Evolutionary conservation across 1,140 invertebrate genomes (phyloP).

Genomic region (Drosophila mauritiana): DNA sequence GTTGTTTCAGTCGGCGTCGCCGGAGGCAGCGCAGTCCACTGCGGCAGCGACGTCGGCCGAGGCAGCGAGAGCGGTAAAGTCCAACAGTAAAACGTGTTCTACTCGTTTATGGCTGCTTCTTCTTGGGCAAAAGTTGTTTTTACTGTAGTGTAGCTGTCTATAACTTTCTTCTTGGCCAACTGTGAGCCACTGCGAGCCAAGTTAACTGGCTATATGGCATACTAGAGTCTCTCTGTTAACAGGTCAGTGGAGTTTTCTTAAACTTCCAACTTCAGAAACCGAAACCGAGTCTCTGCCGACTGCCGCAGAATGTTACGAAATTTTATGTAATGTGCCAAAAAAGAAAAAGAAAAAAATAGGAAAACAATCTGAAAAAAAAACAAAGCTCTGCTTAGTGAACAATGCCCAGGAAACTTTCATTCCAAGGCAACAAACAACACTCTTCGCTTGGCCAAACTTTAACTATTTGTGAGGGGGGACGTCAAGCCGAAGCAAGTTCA

Average conservation of each 20-base stretch:
- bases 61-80: conserved; percentile 25
- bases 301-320: conserved; percentile 81
- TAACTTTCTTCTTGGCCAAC: conserved; percentile 74
- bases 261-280: conserved; percentile 70
- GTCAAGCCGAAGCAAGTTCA: conserved; percentile 31
- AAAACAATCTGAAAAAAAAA: conserved; percentile 34
- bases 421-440: conserved; percentile 52
- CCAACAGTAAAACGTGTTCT: conserved; percentile 82
- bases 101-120: conserved; percentile 68
- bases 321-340: conserved; percentile 82
- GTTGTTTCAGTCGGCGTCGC: conserved; percentile 8
- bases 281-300: conserved; percentile 51
- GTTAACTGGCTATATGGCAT: conserved; percentile 34
- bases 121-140: conserved; percentile 81
- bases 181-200: conserved; percentile 34
- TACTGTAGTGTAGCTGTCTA: conserved; percentile 73
- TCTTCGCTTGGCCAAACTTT: conserved; percentile 59
- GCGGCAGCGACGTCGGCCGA: conserved; percentile 5
- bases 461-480: conserved; percentile 50
- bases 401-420: conserved; percentile 63
- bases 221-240: conserved; percentile 76
- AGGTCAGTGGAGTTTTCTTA: conserved; percentile 81
- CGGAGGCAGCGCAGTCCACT: conserved; percentile 1
- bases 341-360: conserved; percentile 21
- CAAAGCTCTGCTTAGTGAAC: conserved; percentile 28